A percentile compares a stretch with the other conserved stretches of the same genome.
These are phyloP conservation scores for Scrobipalpa atriplicella DNA, from an alignment of 2,888 invertebrate genomes.

Conservation along the genomic window DNA sequence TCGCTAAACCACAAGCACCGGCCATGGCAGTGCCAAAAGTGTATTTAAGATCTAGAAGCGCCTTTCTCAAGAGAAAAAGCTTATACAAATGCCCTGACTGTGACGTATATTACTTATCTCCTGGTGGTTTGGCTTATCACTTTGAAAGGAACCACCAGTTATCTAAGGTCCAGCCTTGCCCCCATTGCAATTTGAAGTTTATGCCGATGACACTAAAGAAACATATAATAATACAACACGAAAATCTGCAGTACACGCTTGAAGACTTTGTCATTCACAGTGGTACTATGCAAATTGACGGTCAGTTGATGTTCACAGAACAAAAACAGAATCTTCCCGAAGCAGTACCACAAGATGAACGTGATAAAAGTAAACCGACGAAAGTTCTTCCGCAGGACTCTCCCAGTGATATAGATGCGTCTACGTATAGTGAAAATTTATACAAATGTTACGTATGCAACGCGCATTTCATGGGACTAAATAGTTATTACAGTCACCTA, in stretches of 20 bases:
- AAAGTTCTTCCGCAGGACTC: background rate
- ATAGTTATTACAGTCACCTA: background rate
- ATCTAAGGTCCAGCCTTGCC: background rate
- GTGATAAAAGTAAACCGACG: background rate
- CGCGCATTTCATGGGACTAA: background rate
- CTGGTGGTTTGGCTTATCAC: constrained; percentile 28
- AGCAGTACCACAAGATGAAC: background rate
- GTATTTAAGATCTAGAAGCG: too few species aligned
- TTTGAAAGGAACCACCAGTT: constrained; percentile 17
- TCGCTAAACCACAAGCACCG: too few species aligned
- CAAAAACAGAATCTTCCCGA: background rate
- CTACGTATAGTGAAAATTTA: constrained; percentile 22
- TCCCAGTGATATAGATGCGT: background rate
- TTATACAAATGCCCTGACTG: constrained; percentile 38
- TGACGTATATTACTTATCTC: constrained; percentile 33
- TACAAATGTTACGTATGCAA: constrained; percentile 32
- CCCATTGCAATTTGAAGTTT: constrained; percentile 12
- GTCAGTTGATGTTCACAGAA: background rate
- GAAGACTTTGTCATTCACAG: constrained; percentile 18
- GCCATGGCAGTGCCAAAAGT: too few species aligned
- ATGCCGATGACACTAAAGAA: constrained; percentile 2
- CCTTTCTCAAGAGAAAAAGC: constrained; percentile 6
- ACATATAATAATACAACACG: constrained; percentile 20
- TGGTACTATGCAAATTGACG: background rate
- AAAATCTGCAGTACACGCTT: background rate